Base-by-base conservation (phyloP, 2,113 vertebrate species). In the Arvicanthis niloticus region DNA sequence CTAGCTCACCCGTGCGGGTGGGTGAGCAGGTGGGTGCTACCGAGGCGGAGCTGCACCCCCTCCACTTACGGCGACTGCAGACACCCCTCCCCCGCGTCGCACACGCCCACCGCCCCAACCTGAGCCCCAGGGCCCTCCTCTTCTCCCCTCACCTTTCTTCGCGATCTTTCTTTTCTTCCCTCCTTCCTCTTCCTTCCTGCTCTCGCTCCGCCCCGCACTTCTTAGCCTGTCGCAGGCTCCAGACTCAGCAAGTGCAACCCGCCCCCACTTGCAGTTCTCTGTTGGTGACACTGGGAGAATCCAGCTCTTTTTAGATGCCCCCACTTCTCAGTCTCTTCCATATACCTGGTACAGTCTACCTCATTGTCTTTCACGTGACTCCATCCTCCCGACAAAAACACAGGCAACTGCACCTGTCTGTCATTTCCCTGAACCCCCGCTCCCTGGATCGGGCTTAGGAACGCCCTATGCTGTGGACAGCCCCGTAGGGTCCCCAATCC, bases 181-280 rank as follows among this genome's bases (percentile, higher is more conserved):
- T 12, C 24, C 31, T 8, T 81, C 40, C 67, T 62, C 26, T 60
- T n/a, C 11, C 85, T 31, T 81, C 58, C 76, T 37, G n/a, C 77
- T 19, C 73, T 95, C 0, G 93, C 95, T 94, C 95, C 94, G 88
- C 91, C 95, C 60, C 48, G 22, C 73, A 1, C 88, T 51, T 16
- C 82, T 0, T 75, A 51, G 34, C 60, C 22, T 62, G 13, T 51
- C 89, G 1, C 90, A 12, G 1, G 2, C 21, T 4, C 10, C 6
- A 77, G 85, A 45, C 68, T 42, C 1, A 6, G 13, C 84, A 22
- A 21, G 75, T 10, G 85, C 91, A 21, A 72, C 68, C 87, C 22
- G 4, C 51, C 80, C 70, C 77, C 86, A 31, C 31, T 31, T 1
- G 62, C 70, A 2, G 73, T 13, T 56, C 87, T 73, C 42, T 0